Evolutionary conservation across 2,888 invertebrate genomes (phyloP), one percentile per base, ranked within the genome.

Genomic region (Aelia acuminata): DNA sequence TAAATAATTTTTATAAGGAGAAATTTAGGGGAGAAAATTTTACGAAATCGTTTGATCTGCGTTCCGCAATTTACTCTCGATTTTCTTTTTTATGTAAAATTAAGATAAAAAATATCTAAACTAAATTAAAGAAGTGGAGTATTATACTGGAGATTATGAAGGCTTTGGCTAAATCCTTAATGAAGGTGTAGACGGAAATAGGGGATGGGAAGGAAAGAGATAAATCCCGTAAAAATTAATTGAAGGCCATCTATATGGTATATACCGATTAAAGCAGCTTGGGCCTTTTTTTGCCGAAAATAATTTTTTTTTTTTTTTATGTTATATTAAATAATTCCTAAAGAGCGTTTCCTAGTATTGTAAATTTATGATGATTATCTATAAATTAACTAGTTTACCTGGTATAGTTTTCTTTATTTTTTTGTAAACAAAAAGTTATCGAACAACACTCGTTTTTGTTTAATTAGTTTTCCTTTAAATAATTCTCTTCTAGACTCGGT

Each of bases 171-270:
- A 80, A 80, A 47, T 47, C 43, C 80, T 80, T 80, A 80, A 80
- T 80, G 80, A 80, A 80, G 80, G 80, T 80, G 80, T 80, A 80
- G 80, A 80, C 80, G 80, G 80, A 43, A 80, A 43, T 39, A 47
- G 8, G 39, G 75, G 39, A 18, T 43, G 43, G 63, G 31, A 35
- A n/a, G 50, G 22, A 26, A 18, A n/a, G 80, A 80, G 43, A 80
- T 80, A 80, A 80, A 80, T 80, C 80, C 80, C 43, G 80, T 43
- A 80, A 43, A 80, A 80, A 80, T 80, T 80, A 80, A 80, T 80
- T 43, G 80, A 80, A 80, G 80, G 80, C 80, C 80, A 80, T 80
- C 80, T 80, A 80, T 80, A 80, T n/a, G n/a, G n/a, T 80, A 43
- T 43, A 7, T 43, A 43, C 80, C 80, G 80, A 80, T 80, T 80